Base-by-base conservation (phyloP, 2,113 vertebrate genomes). In the Cyanoramphus novaezelandiae region DNA sequence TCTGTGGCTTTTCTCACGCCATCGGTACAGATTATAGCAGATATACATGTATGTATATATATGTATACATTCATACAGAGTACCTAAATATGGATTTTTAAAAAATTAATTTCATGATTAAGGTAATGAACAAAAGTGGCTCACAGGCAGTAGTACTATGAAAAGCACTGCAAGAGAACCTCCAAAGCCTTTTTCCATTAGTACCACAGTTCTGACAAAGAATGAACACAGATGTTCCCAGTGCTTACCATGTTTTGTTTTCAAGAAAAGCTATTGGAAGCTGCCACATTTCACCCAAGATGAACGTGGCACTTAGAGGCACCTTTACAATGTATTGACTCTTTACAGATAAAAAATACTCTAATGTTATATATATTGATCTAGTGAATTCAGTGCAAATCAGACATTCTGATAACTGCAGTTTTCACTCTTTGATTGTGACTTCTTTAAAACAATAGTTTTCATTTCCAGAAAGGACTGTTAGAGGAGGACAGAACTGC, bases 11-110 rank as follows among this genome's bases (percentile, higher is more conserved):
- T 88, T 74, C 62, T 95, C 65, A 60, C 0, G 6, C 10, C 60
- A 53, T 9, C 68, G 43, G 33, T 59, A 65, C 0, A 2, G 31
- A 47, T 53, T 25, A 52, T 4, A 10, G 59, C n/a, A 70, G 25
- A 16, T 39, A 43, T 5, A 24, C 50, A 37, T 4, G 1, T 44
- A 15, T 5, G 4, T n/a, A 17, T 18, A 23, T 8, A 44, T 7
- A 41, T 2, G 52, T 4, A 64, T 2, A 41, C 1, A 78, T 3
- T 44, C 1, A 72, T 1, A 78, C 7, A 49, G 9, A 50, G 15
- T 17, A 8, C 23, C 69, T 78, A 33, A 46, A 79, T 57, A 43
- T 11, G 4, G 9, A 13, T 28, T n/a, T 68, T 46, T 41, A n/a
- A 49, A 11, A 62, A 53, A 43, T 69, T 60, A 25, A 53, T 77